These are phyloP conservation scores for Crocidura indochinensis DNA, from an alignment of 2,797 vertebrate genomes.

Conservation along the genomic window DNA sequence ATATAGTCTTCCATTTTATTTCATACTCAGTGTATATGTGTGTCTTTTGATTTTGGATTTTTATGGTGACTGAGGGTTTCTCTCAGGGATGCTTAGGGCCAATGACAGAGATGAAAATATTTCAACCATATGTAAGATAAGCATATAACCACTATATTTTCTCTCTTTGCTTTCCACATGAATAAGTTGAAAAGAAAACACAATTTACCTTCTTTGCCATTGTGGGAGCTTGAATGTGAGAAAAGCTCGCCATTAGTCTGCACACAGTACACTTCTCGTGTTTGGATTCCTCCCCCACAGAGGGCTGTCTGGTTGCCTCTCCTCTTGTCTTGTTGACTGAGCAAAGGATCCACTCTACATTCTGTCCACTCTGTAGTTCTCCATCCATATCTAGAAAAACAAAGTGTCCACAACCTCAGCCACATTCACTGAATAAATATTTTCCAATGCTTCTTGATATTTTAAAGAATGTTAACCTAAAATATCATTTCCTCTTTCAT, in stretches of 20 bases:
- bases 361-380: constrained; percentile 96
- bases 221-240: constrained; percentile 91
- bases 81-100: too few species aligned
- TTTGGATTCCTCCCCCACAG: constrained; percentile 96
- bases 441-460: neutral
- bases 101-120: neutral
- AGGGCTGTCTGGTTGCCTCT: constrained; percentile 95
- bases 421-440: neutral
- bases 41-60: too few species aligned
- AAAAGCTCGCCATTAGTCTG: constrained; percentile 94
- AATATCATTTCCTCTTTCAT: neutral
- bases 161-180: neutral
- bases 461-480: constrained; percentile 33
- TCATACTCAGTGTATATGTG: neutral
- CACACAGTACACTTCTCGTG: constrained; percentile 95
- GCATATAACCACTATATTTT: neutral
- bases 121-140: neutral
- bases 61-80: too few species aligned
- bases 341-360: constrained; percentile 95
- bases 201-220: constrained; percentile 94
- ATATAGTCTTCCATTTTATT: neutral
- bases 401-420: too few species aligned
- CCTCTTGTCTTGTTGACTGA: constrained; percentile 97
- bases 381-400: constrained; percentile 93
- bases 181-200: neutral